A percentile compares a stretch with the other conserved stretches of the same genome.
These are phyloP conservation scores for Caenorhabditis parvicauda DNA, from an alignment of 2,888 invertebrate species.

Conservation along the genomic window DNA sequence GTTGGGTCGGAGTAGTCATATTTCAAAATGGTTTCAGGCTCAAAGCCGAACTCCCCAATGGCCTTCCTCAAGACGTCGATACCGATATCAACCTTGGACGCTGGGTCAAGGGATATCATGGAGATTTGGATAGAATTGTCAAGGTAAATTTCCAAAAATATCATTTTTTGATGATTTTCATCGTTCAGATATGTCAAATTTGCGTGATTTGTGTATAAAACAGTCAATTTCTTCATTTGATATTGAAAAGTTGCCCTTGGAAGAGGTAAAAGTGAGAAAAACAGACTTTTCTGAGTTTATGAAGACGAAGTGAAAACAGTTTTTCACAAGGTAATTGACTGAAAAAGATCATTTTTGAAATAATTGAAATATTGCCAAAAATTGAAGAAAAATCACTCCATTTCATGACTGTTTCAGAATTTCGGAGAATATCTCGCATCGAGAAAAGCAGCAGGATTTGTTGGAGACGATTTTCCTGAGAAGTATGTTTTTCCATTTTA, in stretches of 20 bases:
- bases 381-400: background rate
- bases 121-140: conserved; percentile 26
- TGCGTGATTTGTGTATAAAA: too few relatives aligned
- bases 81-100: conserved; percentile 44
- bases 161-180: too few relatives aligned
- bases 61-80: conserved; percentile 45
- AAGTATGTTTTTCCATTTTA: conserved; percentile 10
- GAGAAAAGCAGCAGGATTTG: conserved; percentile 40
- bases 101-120: conserved; percentile 44
- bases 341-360: too few relatives aligned
- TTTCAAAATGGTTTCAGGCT: conserved; percentile 13
- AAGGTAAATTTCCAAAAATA: conserved; percentile 2
- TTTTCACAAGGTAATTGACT: too few relatives aligned
- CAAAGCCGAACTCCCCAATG: conserved; percentile 16
- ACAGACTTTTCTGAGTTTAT: background rate
- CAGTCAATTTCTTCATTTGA: too few relatives aligned
- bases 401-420: conserved; percentile 13
- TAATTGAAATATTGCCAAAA: too few relatives aligned
- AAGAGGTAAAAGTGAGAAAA: background rate
- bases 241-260: too few relatives aligned
- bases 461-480: conserved; percentile 32
- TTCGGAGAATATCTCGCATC: conserved; percentile 39
- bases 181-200: background rate
- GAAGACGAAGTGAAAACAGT: background rate
- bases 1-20: too few relatives aligned